Percentiles rank a stretch among this genome's conserved stretches.
These are phyloP conservation scores for Hirudinaria manillensis DNA, from an alignment of 2,888 invertebrate species.

Conservation along the genomic window DNA sequence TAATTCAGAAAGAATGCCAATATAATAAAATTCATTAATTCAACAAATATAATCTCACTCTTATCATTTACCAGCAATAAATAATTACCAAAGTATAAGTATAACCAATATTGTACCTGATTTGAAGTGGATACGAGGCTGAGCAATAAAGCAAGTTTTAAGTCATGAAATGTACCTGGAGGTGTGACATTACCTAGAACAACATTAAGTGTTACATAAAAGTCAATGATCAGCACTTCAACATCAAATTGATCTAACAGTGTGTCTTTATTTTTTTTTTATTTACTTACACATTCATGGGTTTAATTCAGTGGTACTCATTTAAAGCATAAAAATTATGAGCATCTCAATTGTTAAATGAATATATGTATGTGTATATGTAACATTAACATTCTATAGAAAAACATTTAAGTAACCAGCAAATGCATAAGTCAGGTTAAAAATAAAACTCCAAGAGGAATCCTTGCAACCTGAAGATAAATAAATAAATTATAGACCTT, in stretches of 20 bases:
- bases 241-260: too few species aligned
- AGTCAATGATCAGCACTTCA: too few species aligned
- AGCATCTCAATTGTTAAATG: background rate
- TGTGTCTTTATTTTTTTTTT: too few species aligned
- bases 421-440: slow-evolving; percentile 13
- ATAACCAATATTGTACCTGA: background rate
- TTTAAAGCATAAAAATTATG: background rate
- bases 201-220: too few species aligned
- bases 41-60: too few species aligned
- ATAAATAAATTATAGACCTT: background rate
- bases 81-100: background rate
- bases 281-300: background rate
- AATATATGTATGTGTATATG: too few species aligned
- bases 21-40: too few species aligned
- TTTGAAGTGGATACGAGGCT: background rate
- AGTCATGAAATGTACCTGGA: slow-evolving; percentile 1
- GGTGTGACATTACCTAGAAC: background rate
- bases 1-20: too few species aligned
- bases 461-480: slow-evolving; percentile 4
- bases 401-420: background rate
- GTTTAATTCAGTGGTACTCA: background rate
- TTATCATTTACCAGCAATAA: too few species aligned
- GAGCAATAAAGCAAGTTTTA: background rate
- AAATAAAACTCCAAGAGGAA: slow-evolving; percentile 1
- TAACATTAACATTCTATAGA: too few species aligned